A percentile compares a stretch with the other conserved stretches of the same genome.
Evolutionary conservation across 1,140 invertebrate species (phyloP).

Genomic region (Pissodes strobi): DNA sequence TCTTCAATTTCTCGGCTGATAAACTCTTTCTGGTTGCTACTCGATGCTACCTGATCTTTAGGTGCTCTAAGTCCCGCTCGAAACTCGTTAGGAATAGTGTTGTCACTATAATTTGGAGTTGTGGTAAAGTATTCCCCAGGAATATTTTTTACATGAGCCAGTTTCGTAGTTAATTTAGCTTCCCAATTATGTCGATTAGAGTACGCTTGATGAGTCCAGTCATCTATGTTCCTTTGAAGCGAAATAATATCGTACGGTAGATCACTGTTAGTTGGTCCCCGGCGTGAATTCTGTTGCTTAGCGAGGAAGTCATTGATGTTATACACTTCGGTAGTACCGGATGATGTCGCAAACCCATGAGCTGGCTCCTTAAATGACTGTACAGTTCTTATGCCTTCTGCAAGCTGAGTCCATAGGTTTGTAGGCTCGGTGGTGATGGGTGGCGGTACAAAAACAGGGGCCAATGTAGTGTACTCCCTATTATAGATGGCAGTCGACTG

Average conservation of each 20-base stretch:
- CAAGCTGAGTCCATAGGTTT: constrained; percentile 42
- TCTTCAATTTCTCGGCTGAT: constrained; percentile 49
- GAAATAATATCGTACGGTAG: constrained; percentile 71
- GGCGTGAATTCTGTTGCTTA: constrained; percentile 23
- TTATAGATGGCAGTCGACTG: constrained; percentile 11
- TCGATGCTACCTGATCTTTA: constrained; percentile 60
- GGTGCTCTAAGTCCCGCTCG: neutral
- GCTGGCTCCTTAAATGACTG: constrained; percentile 27
- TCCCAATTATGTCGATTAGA: constrained; percentile 48
- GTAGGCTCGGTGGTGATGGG: constrained; percentile 35
- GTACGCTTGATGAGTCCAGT: constrained; percentile 80
- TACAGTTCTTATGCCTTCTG: constrained; percentile 30
- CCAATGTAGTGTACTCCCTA: constrained; percentile 35
- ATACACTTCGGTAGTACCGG: constrained; percentile 36
- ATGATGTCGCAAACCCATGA: constrained; percentile 1
- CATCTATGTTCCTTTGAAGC: constrained; percentile 80
- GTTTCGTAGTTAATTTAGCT: neutral
- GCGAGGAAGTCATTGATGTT: constrained; percentile 47
- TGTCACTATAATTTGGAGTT: constrained; percentile 48
- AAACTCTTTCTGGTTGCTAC: constrained; percentile 59
- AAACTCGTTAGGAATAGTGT: constrained; percentile 31
- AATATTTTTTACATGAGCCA: constrained; percentile 67
- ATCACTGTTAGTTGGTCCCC: constrained; percentile 34
- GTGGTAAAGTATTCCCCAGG: constrained; percentile 77
- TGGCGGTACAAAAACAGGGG: constrained; percentile 45